Base-by-base conservation (phyloP, 1,140 invertebrate species). In the Bombus waltoni region DNA sequence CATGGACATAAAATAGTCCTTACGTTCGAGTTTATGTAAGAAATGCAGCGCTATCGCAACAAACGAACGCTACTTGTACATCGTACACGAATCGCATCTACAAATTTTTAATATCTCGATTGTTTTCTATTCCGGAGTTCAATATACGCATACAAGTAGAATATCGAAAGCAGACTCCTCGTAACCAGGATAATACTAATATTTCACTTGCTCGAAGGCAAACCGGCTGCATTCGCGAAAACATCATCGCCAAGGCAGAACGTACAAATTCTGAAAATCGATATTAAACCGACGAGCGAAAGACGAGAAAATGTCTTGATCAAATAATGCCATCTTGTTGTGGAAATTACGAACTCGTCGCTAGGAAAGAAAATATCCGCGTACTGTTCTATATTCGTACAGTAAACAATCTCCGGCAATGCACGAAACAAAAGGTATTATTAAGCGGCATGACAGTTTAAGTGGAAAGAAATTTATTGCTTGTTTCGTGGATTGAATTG, bases 171-270 rank as follows among this genome's bases (percentile, higher is more conserved):
- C 84, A 74, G 47, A 65, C 28, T 38, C 42, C 18, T 42, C 18
- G 28, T 38, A 57, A 65, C 2, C n/a, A 32, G 10, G 38, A 68
- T 86, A 66, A 86, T 86, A 82, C 62, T 73, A 71, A 76, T 83
- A 57, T 77, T 62, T 86, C 81, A 72, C 68, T 53, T 77, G n/a
- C 62, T 57, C 57, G 74, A 86, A 78, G 73, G 81, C 2, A 83
- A 86, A 83, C 85, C 68, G 66, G 81, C 73, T 83, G 66, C 68
- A 86, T 42, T 80, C 72, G 28, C 57, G 65, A 65, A 53, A 86
- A 62, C 66, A 9, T 62, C 83, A 28, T 28, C 40, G 66, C 75
- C 18, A 83, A 76, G 22, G 22, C 35, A 28, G 57, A 53, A 44
- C 59, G 47, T 73, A 84, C 47, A 84, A 84, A 84, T 59, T 62